Evolutionary conservation across 2,888 invertebrate genomes (phyloP), one percentile per base, ranked within the genome.

Genomic region (Synergus itoensis): DNA sequence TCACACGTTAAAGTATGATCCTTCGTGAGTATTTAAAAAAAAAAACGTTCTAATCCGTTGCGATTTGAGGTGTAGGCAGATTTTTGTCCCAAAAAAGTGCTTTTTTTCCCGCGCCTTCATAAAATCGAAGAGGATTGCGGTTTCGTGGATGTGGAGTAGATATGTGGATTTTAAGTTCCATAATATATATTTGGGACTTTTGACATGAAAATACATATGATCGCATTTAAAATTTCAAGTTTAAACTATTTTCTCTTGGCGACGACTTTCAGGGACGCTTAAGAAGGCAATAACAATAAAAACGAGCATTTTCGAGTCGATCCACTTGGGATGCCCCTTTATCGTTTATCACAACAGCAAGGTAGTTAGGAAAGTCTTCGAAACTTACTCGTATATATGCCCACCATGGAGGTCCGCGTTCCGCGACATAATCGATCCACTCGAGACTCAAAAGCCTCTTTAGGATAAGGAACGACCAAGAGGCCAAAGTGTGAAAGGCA

Each of bases 401-500:
- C 75, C 64, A 43, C 63, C 63, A 73, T 36, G 64, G 53, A 36
- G 79, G 79, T 79, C 76, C 73, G 77, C 79, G 64, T 78, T 80
- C 62, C 76, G 76, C 76, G 69, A 69, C 69, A 69, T 69, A 69
- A 69, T 76, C 43, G 73, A 79, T 78, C 77, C 78, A 78, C 82
- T 80, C 77, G 65, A 82, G 78, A 79, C 62, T 79, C 79, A 77
- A 82, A 81, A 82, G 79, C 67, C 82, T 78, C 82, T 82, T 78
- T 79, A 77, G 79, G 82, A 81, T 81, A 81, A 82, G 80, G 63
- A 82, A 75, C 65, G 60, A 76, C 62, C 77, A 77, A 78, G 65
- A 82, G 79, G 78, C 78, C 78, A 75, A 82, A 80, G 82, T 81
- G 80, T 82, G 82, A 80, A 80, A 80, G 82, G 77, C 48, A 78